phyloP scores from a whole-genome alignment of 92 coral and sea anemone species.

The Phenganax subtilis region DNA sequence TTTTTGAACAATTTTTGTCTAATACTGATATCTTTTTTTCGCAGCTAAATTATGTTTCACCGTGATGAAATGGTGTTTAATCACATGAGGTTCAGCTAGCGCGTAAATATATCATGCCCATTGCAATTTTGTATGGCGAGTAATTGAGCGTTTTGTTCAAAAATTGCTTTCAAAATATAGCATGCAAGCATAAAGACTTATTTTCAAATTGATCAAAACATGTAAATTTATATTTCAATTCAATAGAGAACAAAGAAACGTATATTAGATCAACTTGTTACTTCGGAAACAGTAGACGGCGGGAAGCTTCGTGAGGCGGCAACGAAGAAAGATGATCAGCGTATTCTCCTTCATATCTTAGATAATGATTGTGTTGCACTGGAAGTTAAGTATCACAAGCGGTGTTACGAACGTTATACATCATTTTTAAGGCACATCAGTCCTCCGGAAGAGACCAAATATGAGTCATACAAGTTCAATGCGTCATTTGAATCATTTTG shows the following conservation, averaged over 20 bases:
- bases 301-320: conserved; percentile 52
- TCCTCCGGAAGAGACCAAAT: conserved; percentile 10
- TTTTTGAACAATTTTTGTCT: no score
- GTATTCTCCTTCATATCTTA: conserved; percentile 45
- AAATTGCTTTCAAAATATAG: no score
- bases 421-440: conserved; percentile 36
- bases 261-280: conserved; percentile 38
- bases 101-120: no score
- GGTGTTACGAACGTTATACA: conserved; percentile 38
- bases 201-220: no score
- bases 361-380: conserved; percentile 49
- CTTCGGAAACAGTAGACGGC: conserved; percentile 47
- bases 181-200: no score
- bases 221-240: background rate
- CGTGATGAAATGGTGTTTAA: no score
- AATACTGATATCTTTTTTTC: no score
- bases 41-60: no score
- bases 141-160: no score
- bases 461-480: background rate
- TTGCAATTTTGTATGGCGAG: no score
- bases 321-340: conserved; percentile 46
- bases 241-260: conserved; percentile 39
- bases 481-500: conserved; percentile 41
- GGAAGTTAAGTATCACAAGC: conserved; percentile 46
- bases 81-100: no score